A percentile compares a stretch with the other conserved stretches of the same genome.
Evolutionary conservation across 2,888 invertebrate species (phyloP).

Genomic region (Amaurobius ferox): DNA sequence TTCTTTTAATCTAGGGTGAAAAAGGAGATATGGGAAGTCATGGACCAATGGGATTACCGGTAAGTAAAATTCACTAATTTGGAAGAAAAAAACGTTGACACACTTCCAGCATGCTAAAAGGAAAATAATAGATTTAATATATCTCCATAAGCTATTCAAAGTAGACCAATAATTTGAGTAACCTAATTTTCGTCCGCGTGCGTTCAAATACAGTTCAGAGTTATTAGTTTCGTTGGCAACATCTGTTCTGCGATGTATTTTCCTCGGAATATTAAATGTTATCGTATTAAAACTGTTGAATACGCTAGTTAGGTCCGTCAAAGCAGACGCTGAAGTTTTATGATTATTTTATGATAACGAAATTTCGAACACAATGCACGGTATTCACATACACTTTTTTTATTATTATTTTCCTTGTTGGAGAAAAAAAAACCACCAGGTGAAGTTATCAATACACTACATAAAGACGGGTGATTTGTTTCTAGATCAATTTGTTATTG

Average conservation of each 20-base stretch:
- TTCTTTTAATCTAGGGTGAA: conserved; percentile 83
- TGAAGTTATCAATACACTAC: no score
- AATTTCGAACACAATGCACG: no score
- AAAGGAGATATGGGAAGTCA: conserved; percentile 90
- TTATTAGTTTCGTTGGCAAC: not conserved
- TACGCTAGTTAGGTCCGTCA: not conserved
- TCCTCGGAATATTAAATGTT: no score
- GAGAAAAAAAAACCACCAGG: no score
- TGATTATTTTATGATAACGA: no score
- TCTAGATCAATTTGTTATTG: no score
- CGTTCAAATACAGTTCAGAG: not conserved
- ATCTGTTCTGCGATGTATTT: not conserved
- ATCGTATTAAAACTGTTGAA: not conserved
- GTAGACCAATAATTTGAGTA: not conserved
- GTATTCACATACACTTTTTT: no score
- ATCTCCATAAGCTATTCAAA: not conserved
- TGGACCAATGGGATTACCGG: conserved; percentile 97
- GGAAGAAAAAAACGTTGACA: not conserved
- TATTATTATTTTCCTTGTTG: no score
- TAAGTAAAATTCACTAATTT: conserved; percentile 81
- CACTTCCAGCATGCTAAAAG: not conserved
- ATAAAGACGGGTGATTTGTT: no score
- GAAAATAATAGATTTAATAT: not conserved
- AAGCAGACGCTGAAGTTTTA: no score
- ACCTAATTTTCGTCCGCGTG: not conserved